Evolutionary conservation across 2,888 invertebrate genomes (phyloP), one percentile per base, ranked within the genome.

Genomic region (Leptinotarsa haldemani): DNA sequence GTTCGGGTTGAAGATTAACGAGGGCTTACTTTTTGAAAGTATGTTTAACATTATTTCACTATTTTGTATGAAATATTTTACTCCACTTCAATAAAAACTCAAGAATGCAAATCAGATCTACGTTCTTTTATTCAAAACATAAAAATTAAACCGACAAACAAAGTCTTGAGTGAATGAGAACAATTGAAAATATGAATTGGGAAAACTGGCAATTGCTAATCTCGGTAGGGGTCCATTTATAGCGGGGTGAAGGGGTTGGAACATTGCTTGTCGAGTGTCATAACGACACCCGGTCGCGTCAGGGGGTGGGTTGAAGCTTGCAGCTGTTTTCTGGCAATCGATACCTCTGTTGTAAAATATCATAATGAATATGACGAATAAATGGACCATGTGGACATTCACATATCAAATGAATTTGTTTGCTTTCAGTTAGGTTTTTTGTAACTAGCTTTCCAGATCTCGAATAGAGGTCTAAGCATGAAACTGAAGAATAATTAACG

Each of bases 261-360:
- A 79, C 80, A 77, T 78, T 80, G 82, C 79, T 71, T 80, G 84
- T 84, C 82, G 85, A 86, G 86, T 86, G 85, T 85, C 86, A 85
- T 86, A 85, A 86, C 84, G 82, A 84, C 86, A 85, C 85, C 84
- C 85, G 82, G 84, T 80, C 83, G 81, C 83, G 80, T 83, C 81
- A 73, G 83, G 83, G 85, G 84, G 84, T 82, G 83, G 83, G 80
- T 79, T 75, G 70, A 77, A 65, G 81, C 80, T 76, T 77, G 82
- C 81, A 81, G 80, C 82, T 81, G 80, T 81, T 82, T 80, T 79
- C 76, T 56, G 65, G 80, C 75, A 82, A 81, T 82, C 82, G 80
- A 82, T 82, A 82, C 66, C 64, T 70, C 67, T 75, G 72, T 66
- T 71, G 71, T 67, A 66, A 63, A 72, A 75, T 72, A 63, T 72